Conservation (phyloP, 2,888 invertebrate genomes). For the Nineta flava region DNA sequence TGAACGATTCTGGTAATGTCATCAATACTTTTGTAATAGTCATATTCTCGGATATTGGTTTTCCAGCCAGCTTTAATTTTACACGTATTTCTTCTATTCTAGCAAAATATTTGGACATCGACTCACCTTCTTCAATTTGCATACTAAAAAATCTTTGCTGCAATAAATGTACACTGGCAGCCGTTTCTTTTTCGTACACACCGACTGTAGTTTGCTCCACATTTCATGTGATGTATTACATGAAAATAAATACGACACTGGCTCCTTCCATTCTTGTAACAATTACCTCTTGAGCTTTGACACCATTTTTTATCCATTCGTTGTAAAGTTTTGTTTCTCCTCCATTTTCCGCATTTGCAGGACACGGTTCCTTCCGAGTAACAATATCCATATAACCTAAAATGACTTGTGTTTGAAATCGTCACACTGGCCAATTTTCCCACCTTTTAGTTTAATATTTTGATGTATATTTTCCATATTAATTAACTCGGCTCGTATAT, state of each 20-base stretch:
- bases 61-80: background rate
- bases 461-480: too few species aligned
- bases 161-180: slow-evolving; percentile 14
- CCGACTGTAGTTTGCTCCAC: slow-evolving; percentile 13
- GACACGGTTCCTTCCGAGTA: background rate
- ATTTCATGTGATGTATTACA: slow-evolving; percentile 12
- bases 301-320: slow-evolving; percentile 13
- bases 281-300: too few species aligned
- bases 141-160: background rate
- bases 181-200: slow-evolving; percentile 4
- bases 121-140: too few species aligned
- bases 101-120: background rate
- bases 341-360: background rate
- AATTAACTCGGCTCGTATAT: too few species aligned
- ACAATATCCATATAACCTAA: background rate
- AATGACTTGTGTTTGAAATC: slow-evolving; percentile 11
- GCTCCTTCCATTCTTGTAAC: slow-evolving; percentile 14
- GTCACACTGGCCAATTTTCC: slow-evolving; percentile 12
- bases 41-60: slow-evolving; percentile 11
- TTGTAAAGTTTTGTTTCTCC: slow-evolving; percentile 5
- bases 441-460: too few species aligned
- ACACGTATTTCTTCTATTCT: too few species aligned
- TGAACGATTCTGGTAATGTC: slow-evolving; percentile 12
- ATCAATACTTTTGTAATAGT: slow-evolving; percentile 13
- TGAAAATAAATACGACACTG: slow-evolving; percentile 14